Base-by-base conservation (phyloP, 2,797 vertebrate genomes). In the Danio tinwini region DNA sequence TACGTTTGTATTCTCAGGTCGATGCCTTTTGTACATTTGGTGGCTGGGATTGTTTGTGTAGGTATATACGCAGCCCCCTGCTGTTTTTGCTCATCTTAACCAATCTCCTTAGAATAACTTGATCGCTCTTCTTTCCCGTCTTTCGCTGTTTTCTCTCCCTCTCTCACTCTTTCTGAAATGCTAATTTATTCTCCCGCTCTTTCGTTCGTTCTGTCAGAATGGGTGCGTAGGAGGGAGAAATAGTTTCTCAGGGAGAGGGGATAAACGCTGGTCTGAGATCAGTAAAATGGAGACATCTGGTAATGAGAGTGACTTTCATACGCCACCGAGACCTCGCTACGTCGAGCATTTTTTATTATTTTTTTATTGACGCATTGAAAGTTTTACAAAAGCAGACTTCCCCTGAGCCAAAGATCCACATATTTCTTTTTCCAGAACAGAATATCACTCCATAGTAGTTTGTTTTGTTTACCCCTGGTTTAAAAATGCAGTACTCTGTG, bases 251-350 rank as follows among this genome's bases (percentile, higher is more conserved):
- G 79, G 58, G 45, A 81, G 55, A 61, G 44, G 79, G 72, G 47
- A 59, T 81, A 80, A 80, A 74, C 52, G 62, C 78, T 81, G 78
- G 70, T 74, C 78, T 68, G 61, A 75, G 78, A 81, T 74, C 69
- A 73, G 61, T 80, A 74, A 65, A 80, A 49, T 49, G 40, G 70
- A 80, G 69, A 67, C 78, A 56, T 74, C 61, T 74, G 62, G 62
- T 67, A 68, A 68, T 81, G 71, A 74, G 61, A 74, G 29, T 68
- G 63, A 74, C 53, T 42, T 74, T 79, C 19, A 39, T 63, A 63
- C 3, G 19, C 49, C 19, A 5, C 49, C 7, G 58, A 63, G 58
- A 72, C 58, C 56, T 63, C 16, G 9, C 11, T 62, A 39, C 19
- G 39, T 72, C 12, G 37, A 6, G 12, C 5, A 74, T 58, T 59